A percentile compares a stretch with the other conserved stretches of the same genome.
Evolutionary conservation across 2,888 invertebrate genomes (phyloP).

Genomic region (Tetragnatha montana): DNA sequence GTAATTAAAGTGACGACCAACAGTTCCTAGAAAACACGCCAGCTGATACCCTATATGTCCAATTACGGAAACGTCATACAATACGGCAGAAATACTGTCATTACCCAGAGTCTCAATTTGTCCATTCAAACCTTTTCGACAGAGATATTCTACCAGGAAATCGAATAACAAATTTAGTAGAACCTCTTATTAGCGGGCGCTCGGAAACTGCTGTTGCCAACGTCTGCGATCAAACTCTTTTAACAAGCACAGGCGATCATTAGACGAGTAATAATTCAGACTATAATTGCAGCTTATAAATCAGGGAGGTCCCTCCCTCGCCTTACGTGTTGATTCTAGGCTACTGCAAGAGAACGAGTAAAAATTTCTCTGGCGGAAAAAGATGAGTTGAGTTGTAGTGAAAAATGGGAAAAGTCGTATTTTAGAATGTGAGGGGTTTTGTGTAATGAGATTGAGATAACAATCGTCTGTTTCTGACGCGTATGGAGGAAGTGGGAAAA

Average conservation of each 20-base stretch:
- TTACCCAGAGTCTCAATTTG: slow-evolving; percentile 56
- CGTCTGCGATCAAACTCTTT: slow-evolving; percentile 61
- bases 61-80: slow-evolving; percentile 58
- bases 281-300: slow-evolving; percentile 64
- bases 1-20: slow-evolving; percentile 33
- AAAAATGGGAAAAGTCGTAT: slow-evolving; percentile 13
- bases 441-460: slow-evolving; percentile 60
- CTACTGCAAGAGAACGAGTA: slow-evolving; percentile 18
- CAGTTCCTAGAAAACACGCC: slow-evolving; percentile 25
- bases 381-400: not conserved
- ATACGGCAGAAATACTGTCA: slow-evolving; percentile 38
- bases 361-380: not conserved
- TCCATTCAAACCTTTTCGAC: slow-evolving; percentile 31
- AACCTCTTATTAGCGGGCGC: slow-evolving; percentile 64
- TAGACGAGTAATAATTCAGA: slow-evolving; percentile 66
- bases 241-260: slow-evolving; percentile 65
- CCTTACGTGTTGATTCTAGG: slow-evolving; percentile 54
- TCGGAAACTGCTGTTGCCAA: slow-evolving; percentile 59
- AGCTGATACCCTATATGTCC: slow-evolving; percentile 27
- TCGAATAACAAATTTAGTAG: slow-evolving; percentile 63
- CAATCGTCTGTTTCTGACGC: slow-evolving; percentile 35
- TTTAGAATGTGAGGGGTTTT: slow-evolving; percentile 38
- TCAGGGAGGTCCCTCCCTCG: slow-evolving; percentile 19
- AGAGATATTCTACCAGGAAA: slow-evolving; percentile 52
- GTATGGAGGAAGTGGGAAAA: slow-evolving; percentile 26